A percentile compares a stretch with the other conserved stretches of the same genome.
Conservation (phyloP, 2,113 vertebrate species). For the Elephantulus edwardii region DNA sequence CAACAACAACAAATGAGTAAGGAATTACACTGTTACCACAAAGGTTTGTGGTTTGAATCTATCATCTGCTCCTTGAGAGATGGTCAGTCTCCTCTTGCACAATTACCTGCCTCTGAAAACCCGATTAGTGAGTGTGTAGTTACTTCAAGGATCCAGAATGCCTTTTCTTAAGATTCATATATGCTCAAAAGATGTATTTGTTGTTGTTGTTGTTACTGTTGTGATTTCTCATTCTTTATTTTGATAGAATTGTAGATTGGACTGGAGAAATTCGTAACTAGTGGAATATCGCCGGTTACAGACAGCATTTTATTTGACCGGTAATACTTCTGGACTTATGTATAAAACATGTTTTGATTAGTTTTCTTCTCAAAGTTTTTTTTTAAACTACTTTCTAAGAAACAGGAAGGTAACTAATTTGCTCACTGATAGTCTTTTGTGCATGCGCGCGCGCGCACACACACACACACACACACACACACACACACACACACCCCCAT, state of each 20-base stretch:
- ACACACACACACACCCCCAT: conserved; percentile 47
- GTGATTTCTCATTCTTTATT: neutral
- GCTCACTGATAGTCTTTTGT: conserved; percentile 45
- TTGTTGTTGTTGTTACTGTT: neutral
- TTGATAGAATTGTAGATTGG: neutral
- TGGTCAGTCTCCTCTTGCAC: too few species aligned
- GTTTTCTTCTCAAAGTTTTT: conserved; percentile 64
- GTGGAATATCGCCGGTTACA: neutral
- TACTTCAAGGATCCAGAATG: neutral
- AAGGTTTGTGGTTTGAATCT: too few species aligned
- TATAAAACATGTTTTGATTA: conserved; percentile 36
- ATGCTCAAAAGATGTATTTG: neutral
- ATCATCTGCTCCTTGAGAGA: too few species aligned
- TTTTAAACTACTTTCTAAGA: conserved; percentile 38
- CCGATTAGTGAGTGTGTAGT: neutral
- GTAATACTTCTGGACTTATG: neutral
- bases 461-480: conserved; percentile 57
- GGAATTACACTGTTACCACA: too few species aligned
- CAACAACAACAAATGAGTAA: too few species aligned
- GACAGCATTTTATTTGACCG: neutral
- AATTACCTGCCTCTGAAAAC: too few species aligned
- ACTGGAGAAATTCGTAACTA: neutral
- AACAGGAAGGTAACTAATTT: neutral
- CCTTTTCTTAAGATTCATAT: conserved; percentile 14
- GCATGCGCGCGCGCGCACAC: conserved; percentile 50